Evolutionary conservation across 2,113 vertebrate genomes (phyloP).

Genomic region (Gnathonemus echidnorhynchus): DNA sequence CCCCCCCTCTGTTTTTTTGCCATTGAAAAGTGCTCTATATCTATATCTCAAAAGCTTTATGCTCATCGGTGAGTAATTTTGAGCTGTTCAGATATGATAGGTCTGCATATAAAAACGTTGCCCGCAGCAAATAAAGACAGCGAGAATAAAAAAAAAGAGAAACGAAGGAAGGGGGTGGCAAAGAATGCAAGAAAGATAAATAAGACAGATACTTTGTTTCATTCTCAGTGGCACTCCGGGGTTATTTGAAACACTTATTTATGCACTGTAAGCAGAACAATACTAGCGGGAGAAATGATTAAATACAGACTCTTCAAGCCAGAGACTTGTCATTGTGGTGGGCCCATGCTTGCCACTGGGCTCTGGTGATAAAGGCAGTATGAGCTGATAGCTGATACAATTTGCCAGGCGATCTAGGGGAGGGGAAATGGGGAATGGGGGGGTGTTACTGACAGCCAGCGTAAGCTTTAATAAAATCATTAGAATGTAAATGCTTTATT

Average conservation of each 20-base stretch:
- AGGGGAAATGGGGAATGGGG: conserved; percentile 54
- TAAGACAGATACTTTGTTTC: conserved; percentile 87
- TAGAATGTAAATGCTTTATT: conserved; percentile 99
- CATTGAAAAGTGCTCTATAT: conserved; percentile 60
- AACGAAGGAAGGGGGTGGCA: conserved; percentile 48
- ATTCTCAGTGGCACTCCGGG: conserved; percentile 91
- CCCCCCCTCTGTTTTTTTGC: conserved; percentile 36
- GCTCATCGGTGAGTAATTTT: conserved; percentile 71
- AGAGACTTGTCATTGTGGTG: conserved; percentile 91
- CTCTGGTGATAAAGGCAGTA: conserved; percentile 96
- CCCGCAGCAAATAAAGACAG: conserved; percentile 73
- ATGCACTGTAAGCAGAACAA: conserved; percentile 99
- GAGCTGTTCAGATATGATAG: conserved; percentile 72
- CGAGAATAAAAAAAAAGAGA: conserved; percentile 40
- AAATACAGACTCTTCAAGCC: conserved; percentile 89
- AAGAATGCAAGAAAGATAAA: conserved; percentile 87
- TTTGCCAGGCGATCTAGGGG: conserved; percentile 78
- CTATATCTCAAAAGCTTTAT: conserved; percentile 65
- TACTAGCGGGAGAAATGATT: conserved; percentile 89
- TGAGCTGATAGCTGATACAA: conserved; percentile 99
- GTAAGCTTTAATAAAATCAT: conserved; percentile 99
- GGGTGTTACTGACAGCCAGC: conserved; percentile 83
- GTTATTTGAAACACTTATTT: conserved; percentile 96
- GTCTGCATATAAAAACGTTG: conserved; percentile 73
- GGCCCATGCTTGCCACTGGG: conserved; percentile 86